Base-by-base conservation (phyloP, 2,113 vertebrate species). In the Datnioides undecimradiatus region DNA sequence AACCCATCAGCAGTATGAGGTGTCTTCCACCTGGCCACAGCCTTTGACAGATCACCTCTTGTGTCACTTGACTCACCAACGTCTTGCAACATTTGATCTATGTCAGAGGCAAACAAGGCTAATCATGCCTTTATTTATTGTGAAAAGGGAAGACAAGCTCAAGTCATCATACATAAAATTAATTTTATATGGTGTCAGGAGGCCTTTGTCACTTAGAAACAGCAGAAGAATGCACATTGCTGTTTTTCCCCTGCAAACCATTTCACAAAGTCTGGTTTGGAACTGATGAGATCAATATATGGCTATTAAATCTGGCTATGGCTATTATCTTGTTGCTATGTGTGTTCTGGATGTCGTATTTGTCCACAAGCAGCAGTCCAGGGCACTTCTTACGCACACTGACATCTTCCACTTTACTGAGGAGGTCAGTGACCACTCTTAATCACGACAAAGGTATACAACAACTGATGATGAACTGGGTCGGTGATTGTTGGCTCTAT, bases 1-100 rank as follows among this genome's bases (percentile, higher is more conserved):
- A 86, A 57, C 83, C 41, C 40, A 46, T 63, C 55, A 12, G 34
- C 34, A 45, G 79, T 49, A 78, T 78, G 46, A 80, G 29, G 69
- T 91, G 83, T 89, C 86, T 66, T 51, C 33, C 55, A 43, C 36
- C 85, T 69, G 66, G 79, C 62, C 49, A 8, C 25, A 72, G 71
- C 21, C 52, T 74, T 51, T 73, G 52, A 86, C 63, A 34, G 60
- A 72, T 90, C 64, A 84, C 59, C 38, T 58, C 72, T 57, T 60
- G 25, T 49, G 62, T 59, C 38, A 51, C 45, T 60, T 52, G 34
- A 67, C 43, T 46, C 27, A 46, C 74, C 12, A 68, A 69, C 21
- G 48, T 66, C 33, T 52, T 27, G 33, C 23, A 38, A 10, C 6
- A 60, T 21, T 54, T 23, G 64, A 65, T 64, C 38, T 51, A 31